Evolutionary conservation across 2,113 vertebrate species (phyloP).

Genomic region (Aegithalos caudatus): DNA sequence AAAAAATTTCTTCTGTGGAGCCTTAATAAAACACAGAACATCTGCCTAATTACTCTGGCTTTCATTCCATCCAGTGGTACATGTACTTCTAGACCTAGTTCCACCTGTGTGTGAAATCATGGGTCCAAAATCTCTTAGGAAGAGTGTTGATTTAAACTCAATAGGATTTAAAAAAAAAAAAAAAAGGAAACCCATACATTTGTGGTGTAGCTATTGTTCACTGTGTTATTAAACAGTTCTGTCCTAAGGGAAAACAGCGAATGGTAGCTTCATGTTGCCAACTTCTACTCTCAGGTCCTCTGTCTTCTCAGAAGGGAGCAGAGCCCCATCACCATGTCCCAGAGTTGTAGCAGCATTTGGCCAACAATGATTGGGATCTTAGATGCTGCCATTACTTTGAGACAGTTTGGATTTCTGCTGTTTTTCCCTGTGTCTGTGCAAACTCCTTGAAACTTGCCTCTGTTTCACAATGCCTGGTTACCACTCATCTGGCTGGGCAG

Average conservation of each 20-base stretch:
- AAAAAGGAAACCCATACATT: background rate
- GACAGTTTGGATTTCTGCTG: background rate
- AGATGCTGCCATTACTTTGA: background rate
- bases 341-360: background rate
- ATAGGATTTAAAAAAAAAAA: background rate
- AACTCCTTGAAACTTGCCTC: background rate
- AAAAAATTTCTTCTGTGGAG: background rate
- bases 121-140: background rate
- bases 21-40: background rate
- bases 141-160: background rate
- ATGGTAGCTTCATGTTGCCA: background rate
- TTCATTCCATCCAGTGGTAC: background rate
- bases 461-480: background rate
- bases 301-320: background rate
- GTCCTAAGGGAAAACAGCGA: background rate
- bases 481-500: background rate
- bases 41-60: background rate
- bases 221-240: background rate
- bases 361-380: background rate
- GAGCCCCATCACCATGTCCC: background rate
- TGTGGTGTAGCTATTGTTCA: background rate
- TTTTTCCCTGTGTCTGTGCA: background rate
- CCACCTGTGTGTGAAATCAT: background rate
- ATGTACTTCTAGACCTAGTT: background rate
- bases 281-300: background rate